A percentile compares a stretch with the other conserved stretches of the same genome.
Conservation (phyloP, 2,113 vertebrate genomes). For the Thamnophis sirtalis region DNA sequence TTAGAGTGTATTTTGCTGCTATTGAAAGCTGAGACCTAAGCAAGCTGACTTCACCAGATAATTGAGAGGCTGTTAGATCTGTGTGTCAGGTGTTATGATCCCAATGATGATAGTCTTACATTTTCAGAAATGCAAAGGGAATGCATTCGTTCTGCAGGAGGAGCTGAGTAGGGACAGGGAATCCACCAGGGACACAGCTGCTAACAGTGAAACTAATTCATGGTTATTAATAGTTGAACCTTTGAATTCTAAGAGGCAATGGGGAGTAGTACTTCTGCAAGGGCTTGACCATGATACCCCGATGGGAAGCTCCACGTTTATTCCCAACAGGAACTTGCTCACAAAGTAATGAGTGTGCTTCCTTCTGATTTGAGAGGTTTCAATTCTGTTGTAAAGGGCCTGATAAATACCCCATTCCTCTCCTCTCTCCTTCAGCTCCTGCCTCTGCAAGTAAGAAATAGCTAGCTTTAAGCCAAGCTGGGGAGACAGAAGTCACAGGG, state of each 20-base stretch:
- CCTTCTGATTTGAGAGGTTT: neutral
- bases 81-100: neutral
- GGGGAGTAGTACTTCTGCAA: neutral
- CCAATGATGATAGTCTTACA: fast-evolving
- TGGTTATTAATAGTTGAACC: neutral
- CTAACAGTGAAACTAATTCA: neutral
- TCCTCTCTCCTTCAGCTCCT: neutral
- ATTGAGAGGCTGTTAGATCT: neutral
- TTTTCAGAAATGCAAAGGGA: neutral
- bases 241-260: neutral
- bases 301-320: neutral
- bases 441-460: neutral
- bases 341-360: neutral
- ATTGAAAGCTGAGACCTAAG: neutral
- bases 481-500: neutral
- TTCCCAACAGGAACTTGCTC: neutral
- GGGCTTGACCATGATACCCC: neutral
- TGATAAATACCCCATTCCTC: neutral
- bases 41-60: neutral
- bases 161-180: neutral
- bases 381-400: neutral
- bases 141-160: fast-evolving
- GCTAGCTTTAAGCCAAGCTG: neutral
- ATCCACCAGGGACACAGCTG: neutral
- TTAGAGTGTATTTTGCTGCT: slow-evolving; percentile 1